Percentiles rank a stretch among this genome's conserved stretches.
phyloP scores from a whole-genome alignment of 2,888 invertebrate species.

The Athalia circularis region DNA sequence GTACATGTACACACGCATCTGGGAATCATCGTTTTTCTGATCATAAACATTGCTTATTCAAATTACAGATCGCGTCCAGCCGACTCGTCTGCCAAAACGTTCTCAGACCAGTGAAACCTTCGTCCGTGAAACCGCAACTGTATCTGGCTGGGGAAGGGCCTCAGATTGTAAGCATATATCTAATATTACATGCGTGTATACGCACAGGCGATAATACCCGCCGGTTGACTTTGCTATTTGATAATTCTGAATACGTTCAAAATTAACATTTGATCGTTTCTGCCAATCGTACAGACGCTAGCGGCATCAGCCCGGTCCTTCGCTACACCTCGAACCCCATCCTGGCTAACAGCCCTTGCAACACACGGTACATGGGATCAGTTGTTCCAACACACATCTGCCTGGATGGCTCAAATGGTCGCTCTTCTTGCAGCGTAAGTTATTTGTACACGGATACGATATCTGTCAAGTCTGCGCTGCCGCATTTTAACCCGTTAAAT shows the following conservation, averaged over 20 bases:
- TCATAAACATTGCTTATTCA: not conserved
- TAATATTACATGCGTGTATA: not conserved
- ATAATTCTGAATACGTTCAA: too few species aligned
- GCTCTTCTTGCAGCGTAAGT: slow-evolving; percentile 74
- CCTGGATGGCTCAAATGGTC: slow-evolving; percentile 71
- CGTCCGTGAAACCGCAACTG: slow-evolving; percentile 69
- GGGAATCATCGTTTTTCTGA: not conserved
- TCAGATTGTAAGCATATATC: slow-evolving; percentile 59
- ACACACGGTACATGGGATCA: slow-evolving; percentile 70
- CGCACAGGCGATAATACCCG: not conserved
- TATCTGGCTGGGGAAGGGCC: slow-evolving; percentile 76
- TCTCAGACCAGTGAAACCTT: slow-evolving; percentile 68
- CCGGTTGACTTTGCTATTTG: too few species aligned
- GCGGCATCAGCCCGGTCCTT: slow-evolving; percentile 71
- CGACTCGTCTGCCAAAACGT: slow-evolving; percentile 70
- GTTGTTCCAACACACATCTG: slow-evolving; percentile 75
- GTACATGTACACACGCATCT: too few species aligned
- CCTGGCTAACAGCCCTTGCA: slow-evolving; percentile 74
- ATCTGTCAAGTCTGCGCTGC: too few species aligned
- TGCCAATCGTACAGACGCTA: slow-evolving; percentile 56
- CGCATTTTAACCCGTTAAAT: too few species aligned
- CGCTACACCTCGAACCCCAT: slow-evolving; percentile 72
- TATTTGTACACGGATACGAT: not conserved
- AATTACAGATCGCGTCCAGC: slow-evolving; percentile 71
- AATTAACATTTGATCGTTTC: too few species aligned